phyloP scores from a whole-genome alignment of 1,140 invertebrate species.

The Ostrea denselamellosa region DNA sequence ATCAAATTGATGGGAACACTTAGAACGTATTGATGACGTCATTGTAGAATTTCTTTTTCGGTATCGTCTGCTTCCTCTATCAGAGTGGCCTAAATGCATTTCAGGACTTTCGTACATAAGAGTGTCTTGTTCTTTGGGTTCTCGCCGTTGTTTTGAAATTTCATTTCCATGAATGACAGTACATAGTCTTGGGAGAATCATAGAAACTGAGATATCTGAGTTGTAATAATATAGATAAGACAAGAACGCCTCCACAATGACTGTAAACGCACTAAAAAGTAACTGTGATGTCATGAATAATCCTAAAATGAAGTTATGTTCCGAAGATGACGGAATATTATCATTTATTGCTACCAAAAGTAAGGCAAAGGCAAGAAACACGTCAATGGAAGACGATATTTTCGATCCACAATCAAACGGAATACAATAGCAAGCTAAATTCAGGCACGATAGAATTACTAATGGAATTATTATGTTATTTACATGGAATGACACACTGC shows the following conservation, averaged over 20 bases:
- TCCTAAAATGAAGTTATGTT: conserved; percentile 45
- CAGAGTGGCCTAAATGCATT: neutral
- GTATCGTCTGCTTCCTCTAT: neutral
- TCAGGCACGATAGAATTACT: conserved; percentile 49
- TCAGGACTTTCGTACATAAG: neutral
- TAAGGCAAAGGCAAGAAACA: conserved; percentile 54
- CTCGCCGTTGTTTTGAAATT: neutral
- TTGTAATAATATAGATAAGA: conserved; percentile 13
- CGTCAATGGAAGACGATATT: conserved; percentile 48
- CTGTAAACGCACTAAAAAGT: conserved; percentile 49
- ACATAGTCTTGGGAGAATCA: neutral
- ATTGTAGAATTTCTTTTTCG: neutral
- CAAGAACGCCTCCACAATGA: conserved; percentile 44
- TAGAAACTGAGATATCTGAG: neutral
- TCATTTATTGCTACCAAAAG: conserved; percentile 53
- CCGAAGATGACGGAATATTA: conserved; percentile 49
- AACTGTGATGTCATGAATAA: conserved; percentile 52
- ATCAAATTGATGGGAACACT: neutral
- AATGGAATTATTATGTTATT: conserved; percentile 52
- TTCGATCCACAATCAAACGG: conserved; percentile 55
- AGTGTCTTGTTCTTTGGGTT: neutral
- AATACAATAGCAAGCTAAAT: conserved; percentile 48
- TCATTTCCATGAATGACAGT: neutral
- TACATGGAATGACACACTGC: conserved; percentile 47
- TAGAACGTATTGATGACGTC: neutral